These are phyloP conservation scores for Corythornis madagascariensis DNA, from an alignment of 2,113 vertebrate species.

Conservation along the genomic window DNA sequence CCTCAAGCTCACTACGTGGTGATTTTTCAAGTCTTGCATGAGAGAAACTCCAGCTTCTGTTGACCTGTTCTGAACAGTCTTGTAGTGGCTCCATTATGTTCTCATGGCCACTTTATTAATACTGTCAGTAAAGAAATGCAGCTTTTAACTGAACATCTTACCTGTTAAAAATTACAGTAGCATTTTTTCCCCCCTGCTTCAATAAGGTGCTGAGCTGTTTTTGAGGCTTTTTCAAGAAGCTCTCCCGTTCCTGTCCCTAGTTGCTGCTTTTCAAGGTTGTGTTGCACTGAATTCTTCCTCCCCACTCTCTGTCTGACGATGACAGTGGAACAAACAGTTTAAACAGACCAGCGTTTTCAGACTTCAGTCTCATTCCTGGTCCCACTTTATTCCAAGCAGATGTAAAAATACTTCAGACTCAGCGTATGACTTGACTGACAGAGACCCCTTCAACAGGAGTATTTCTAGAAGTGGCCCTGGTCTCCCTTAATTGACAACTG, in stretches of 20 bases:
- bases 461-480: background rate
- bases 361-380: background rate
- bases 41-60: background rate
- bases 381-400: background rate
- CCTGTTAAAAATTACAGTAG: background rate
- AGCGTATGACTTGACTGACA: background rate
- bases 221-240: background rate
- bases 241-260: background rate
- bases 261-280: background rate
- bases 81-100: background rate
- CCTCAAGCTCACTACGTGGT: background rate
- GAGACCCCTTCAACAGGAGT: background rate
- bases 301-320: background rate
- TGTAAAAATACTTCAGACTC: background rate
- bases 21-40: background rate
- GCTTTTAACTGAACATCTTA: background rate
- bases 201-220: background rate
- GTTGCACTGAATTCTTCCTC: background rate
- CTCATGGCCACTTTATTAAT: background rate
- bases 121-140: background rate
- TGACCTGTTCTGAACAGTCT: conserved; percentile 4
- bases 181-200: background rate
- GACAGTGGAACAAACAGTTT: background rate
- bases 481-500: background rate
- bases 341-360: background rate